Evolutionary conservation across 2,113 vertebrate species (phyloP).

Genomic region (Lanius ludovicianus): DNA sequence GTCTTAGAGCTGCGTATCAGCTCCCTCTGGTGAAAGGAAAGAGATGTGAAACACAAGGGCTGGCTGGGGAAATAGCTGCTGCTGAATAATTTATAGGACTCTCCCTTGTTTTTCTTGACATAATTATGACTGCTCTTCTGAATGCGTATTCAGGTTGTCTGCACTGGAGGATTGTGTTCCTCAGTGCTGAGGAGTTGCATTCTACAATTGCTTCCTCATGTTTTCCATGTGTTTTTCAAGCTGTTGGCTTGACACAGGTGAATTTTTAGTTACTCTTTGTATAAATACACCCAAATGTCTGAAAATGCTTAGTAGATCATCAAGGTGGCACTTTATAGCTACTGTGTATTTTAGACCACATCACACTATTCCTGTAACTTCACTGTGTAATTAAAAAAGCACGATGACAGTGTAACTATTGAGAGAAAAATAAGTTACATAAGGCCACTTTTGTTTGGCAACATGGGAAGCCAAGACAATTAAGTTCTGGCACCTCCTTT

Average conservation of each 20-base stretch:
- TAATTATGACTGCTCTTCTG: neutral
- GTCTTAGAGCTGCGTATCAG: neutral
- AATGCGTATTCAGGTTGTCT: neutral
- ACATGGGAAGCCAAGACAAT: neutral
- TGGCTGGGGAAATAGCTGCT: neutral
- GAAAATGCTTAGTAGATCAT: neutral
- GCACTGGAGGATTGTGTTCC: neutral
- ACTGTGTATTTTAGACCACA: neutral
- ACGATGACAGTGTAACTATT: neutral
- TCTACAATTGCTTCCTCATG: neutral
- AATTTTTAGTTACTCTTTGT: neutral
- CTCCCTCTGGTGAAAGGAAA: neutral
- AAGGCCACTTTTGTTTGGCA: neutral
- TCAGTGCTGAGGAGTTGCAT: neutral
- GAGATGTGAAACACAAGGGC: neutral
- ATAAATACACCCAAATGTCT: neutral
- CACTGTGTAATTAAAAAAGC: neutral
- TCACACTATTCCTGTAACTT: neutral
- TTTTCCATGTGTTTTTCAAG: neutral
- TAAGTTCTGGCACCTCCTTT: neutral
- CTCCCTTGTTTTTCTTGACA: neutral
- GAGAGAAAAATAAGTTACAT: neutral
- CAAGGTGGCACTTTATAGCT: neutral
- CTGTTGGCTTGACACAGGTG: neutral
- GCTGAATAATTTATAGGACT: neutral